phyloP scores from a whole-genome alignment of 1,140 invertebrate genomes.

The Psix sp. region DNA sequence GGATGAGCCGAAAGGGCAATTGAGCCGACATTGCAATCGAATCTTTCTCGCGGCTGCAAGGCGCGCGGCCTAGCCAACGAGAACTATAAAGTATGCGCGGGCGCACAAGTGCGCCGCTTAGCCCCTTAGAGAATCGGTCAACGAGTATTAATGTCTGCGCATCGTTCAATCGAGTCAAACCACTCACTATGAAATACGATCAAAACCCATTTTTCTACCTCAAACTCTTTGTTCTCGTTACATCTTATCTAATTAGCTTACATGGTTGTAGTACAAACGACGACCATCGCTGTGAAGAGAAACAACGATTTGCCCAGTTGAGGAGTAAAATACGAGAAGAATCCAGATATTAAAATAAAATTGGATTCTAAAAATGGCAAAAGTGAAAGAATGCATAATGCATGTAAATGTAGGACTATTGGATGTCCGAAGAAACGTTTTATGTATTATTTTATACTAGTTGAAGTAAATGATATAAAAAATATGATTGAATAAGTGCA shows the following conservation, averaged over 20 bases:
- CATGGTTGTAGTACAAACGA: too few relatives aligned
- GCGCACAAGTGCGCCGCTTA: slow-evolving; percentile 24
- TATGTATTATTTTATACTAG: slow-evolving; percentile 53
- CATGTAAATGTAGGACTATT: slow-evolving; percentile 46
- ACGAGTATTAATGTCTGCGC: slow-evolving; percentile 70
- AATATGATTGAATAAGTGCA: slow-evolving; percentile 57
- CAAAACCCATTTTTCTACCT: too few relatives aligned
- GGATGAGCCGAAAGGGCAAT: slow-evolving; percentile 68
- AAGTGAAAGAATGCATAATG: slow-evolving; percentile 34
- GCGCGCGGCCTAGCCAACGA: slow-evolving; percentile 33
- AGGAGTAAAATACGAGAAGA: too few relatives aligned
- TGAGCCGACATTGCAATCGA: slow-evolving; percentile 65
- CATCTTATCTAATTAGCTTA: too few relatives aligned
- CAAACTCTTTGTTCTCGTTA: too few relatives aligned
- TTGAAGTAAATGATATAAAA: slow-evolving; percentile 54
- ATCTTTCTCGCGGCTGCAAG: slow-evolving; percentile 61
- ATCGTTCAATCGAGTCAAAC: slow-evolving; percentile 53
- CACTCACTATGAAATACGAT: slow-evolving; percentile 3
- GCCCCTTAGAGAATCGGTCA: slow-evolving; percentile 56
- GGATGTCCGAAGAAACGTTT: slow-evolving; percentile 31
- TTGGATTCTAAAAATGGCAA: slow-evolving; percentile 10
- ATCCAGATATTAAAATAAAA: too few relatives aligned
- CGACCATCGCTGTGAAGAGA: too few relatives aligned
- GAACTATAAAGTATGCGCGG: slow-evolving; percentile 51
- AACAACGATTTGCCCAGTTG: too few relatives aligned